A percentile compares a stretch with the other conserved stretches of the same genome.
phyloP scores from a whole-genome alignment of 2,797 vertebrate species.

The Falco peregrinus region DNA sequence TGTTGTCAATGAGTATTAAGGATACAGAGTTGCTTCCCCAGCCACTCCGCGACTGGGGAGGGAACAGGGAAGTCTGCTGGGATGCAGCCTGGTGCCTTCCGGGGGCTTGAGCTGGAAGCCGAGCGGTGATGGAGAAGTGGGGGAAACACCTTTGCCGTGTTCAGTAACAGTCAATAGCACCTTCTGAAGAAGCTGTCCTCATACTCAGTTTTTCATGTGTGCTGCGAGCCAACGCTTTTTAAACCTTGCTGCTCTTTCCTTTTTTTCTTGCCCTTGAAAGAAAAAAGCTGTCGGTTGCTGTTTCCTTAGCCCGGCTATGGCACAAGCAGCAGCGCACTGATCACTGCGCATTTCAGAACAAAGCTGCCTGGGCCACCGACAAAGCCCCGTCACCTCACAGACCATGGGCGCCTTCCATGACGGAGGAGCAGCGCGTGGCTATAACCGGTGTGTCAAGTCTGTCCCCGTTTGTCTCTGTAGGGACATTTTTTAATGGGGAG shows the following conservation, averaged over 20 bases:
- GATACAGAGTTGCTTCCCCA: not conserved
- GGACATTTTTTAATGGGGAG: not conserved
- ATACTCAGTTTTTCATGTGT: conserved; percentile 54
- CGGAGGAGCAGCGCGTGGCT: not conserved
- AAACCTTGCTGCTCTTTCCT: conserved; percentile 82
- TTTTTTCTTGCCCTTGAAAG: conserved; percentile 78
- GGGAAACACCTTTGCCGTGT: fast-evolving
- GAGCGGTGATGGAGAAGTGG: not conserved
- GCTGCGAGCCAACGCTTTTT: conserved; percentile 83
- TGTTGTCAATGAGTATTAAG: not conserved
- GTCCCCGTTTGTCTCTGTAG: not conserved
- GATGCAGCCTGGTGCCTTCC: not conserved
- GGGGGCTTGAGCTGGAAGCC: not conserved
- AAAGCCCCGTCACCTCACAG: fast-evolving
- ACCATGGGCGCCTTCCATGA: not conserved
- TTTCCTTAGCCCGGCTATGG: not conserved
- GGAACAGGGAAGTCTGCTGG: fast-evolving
- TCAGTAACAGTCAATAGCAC: not conserved
- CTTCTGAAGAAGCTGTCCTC: not conserved
- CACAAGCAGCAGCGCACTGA: not conserved
- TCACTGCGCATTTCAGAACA: not conserved
- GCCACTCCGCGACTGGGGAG: not conserved
- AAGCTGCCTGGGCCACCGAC: fast-evolving
- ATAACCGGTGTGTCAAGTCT: no score
- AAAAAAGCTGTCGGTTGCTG: not conserved